Base-by-base conservation (phyloP, 1,140 invertebrate genomes). In the Steinernema feltiae region DNA sequence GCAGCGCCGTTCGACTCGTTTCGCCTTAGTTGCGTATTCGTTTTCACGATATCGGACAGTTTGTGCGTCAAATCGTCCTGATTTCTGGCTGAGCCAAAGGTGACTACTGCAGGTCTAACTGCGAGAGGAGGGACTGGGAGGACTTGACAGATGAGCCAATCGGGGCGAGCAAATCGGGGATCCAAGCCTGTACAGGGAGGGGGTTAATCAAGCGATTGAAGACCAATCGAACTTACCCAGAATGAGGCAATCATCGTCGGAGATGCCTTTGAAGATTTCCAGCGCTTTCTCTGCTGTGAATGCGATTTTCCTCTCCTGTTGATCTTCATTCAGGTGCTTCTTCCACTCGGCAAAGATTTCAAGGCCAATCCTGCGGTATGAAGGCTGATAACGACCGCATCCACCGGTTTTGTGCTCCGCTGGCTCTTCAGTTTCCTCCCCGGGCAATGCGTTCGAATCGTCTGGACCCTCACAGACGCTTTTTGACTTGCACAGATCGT, bases 141-240 rank as follows among this genome's bases (percentile, higher is more conserved):
- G 1, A 97, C 94, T 3, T 96, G 98, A 0, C 96, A 90, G 69
- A 99, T 92, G 96, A 99, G 98, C 96, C 97, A 99, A 89, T 99
- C 97, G 17, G 97, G 97, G 70, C 97, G 89, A 0, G 96, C 93
- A 88, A 92, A 98, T 69, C 86, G 84, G 3, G 88, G 87, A 81
- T 89, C 88, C 81, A 88, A 30, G 1, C 85, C 79, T 77, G 18
- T 81, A 80, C 0, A 70, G 29, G n/a, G 32, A 29, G 24, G 7
- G 18, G 12, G 30, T 72, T 78, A 79, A 24, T 71, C 24, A 70
- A 76, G n/a, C 12, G 18, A n/a, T 18, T 71, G 73, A 70, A 79
- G 21, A 32, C 48, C 29, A 1, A 30, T 1, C 24, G n/a, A 46
- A 48, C 15, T 96, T 95, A 70, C 95, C 97, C 69, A 99, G 87